Conservation (phyloP, 2,113 vertebrate genomes). For the Athene noctua region DNA sequence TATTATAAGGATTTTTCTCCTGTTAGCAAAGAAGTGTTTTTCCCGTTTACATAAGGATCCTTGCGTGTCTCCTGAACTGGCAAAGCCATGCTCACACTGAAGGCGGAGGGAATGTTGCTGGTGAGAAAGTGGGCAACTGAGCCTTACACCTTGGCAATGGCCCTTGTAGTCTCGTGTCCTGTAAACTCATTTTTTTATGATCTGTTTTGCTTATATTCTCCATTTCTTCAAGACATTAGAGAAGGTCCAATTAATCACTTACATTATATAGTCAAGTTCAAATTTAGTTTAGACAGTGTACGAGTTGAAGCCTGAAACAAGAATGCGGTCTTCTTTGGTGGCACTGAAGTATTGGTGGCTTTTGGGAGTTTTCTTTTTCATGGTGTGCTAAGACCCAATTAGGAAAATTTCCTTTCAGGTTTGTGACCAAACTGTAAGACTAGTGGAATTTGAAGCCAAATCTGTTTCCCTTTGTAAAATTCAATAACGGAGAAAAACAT, state of each 20-base stretch:
- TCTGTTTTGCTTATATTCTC: background rate
- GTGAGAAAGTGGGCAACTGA: background rate
- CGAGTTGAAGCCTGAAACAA: background rate
- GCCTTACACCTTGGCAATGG: background rate
- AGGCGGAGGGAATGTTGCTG: background rate
- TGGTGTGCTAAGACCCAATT: background rate
- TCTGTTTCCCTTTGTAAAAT: background rate
- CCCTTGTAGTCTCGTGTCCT: background rate
- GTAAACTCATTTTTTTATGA: background rate
- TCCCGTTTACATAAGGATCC: background rate
- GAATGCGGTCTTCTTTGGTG: background rate
- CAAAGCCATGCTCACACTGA: background rate
- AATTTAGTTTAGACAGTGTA: background rate
- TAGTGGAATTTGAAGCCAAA: background rate
- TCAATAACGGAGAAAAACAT: background rate
- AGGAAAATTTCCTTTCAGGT: background rate
- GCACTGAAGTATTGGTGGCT: background rate
- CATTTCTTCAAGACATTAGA: background rate
- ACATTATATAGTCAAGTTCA: background rate
- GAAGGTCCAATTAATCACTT: background rate
- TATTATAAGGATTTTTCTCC: slow-evolving; percentile 45
- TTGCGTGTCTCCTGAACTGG: background rate
- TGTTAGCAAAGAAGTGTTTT: slow-evolving; percentile 15
- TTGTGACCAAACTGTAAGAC: background rate
- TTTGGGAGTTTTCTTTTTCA: background rate